Conservation (phyloP, 2,113 vertebrate species). For the Megaceryle torquata region DNA sequence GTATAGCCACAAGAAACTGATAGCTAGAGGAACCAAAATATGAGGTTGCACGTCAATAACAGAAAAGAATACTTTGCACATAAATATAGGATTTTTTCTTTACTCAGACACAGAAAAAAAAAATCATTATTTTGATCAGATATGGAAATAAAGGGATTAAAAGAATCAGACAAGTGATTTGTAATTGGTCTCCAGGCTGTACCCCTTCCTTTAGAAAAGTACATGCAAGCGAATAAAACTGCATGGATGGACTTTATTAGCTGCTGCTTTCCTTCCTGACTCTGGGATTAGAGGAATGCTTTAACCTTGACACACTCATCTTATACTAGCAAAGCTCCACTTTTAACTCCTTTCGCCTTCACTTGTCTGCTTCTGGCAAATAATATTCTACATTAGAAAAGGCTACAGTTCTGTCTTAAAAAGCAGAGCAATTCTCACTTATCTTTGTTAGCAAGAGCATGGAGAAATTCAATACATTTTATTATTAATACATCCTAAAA, state of each 20-base stretch:
- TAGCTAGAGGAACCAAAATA: not conserved
- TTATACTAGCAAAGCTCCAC: conserved; percentile 48
- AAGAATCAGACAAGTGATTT: conserved; percentile 71
- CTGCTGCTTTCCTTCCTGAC: conserved; percentile 62
- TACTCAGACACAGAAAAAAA: not conserved
- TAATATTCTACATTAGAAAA: conserved; percentile 54
- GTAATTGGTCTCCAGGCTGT: conserved; percentile 75
- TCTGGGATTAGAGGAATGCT: conserved; percentile 69
- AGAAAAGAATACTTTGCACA: not conserved
- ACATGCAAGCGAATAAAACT: conserved; percentile 50
- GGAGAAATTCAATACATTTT: not conserved
- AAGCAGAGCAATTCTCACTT: not conserved
- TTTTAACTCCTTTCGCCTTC: conserved; percentile 53
- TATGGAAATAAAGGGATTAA: conserved; percentile 76
- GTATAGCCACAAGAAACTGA: not conserved
- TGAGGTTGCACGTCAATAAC: not conserved
- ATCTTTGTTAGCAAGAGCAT: not conserved
- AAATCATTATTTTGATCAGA: conserved; percentile 70
- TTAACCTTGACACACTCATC: conserved; percentile 73
- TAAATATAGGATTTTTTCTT: not conserved
- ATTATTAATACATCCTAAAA: not conserved
- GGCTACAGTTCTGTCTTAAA: not conserved
- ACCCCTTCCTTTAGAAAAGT: conserved; percentile 50
- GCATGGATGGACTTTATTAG: conserved; percentile 66
- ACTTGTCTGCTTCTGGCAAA: conserved; percentile 42